Percentiles rank a stretch among this genome's conserved stretches.
phyloP scores from a whole-genome alignment of 2,888 invertebrate genomes.

The Hirtodrosophila histrioides region DNA sequence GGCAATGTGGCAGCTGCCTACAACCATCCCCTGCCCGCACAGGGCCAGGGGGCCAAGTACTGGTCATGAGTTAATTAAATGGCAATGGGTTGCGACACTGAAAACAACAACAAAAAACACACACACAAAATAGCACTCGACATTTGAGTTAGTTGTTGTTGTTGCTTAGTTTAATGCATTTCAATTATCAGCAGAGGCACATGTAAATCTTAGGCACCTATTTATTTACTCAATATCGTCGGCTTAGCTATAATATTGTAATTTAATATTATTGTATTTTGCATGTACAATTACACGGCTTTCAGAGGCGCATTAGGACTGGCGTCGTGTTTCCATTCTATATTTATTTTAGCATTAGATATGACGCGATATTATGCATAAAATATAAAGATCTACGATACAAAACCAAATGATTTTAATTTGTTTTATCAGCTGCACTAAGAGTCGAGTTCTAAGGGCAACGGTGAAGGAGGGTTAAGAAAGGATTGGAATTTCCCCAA shows the following conservation, averaged over 20 bases:
- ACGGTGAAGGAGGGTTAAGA: too few species aligned
- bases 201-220: slow-evolving; percentile 46
- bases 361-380: slow-evolving; percentile 50
- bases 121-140: neutral
- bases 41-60: slow-evolving; percentile 81
- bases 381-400: slow-evolving; percentile 25
- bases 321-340: slow-evolving; percentile 30
- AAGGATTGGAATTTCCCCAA: too few species aligned
- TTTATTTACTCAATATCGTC: slow-evolving; percentile 50
- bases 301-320: slow-evolving; percentile 54
- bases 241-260: slow-evolving; percentile 59
- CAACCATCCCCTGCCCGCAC: slow-evolving; percentile 81
- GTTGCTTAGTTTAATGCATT: slow-evolving; percentile 21
- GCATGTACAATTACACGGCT: slow-evolving; percentile 44
- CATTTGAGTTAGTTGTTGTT: slow-evolving; percentile 17
- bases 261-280: slow-evolving; percentile 32
- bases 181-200: slow-evolving; percentile 55
- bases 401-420: slow-evolving; percentile 6
- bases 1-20: slow-evolving; percentile 81
- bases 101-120: slow-evolving; percentile 13
- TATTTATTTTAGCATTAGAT: slow-evolving; percentile 32
- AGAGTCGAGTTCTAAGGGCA: too few species aligned
- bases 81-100: slow-evolving; percentile 5
- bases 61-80: slow-evolving; percentile 76
- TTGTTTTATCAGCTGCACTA: neutral